Evolutionary conservation across 2,113 vertebrate species (phyloP).

Genomic region (Lutjanus erythropterus): DNA sequence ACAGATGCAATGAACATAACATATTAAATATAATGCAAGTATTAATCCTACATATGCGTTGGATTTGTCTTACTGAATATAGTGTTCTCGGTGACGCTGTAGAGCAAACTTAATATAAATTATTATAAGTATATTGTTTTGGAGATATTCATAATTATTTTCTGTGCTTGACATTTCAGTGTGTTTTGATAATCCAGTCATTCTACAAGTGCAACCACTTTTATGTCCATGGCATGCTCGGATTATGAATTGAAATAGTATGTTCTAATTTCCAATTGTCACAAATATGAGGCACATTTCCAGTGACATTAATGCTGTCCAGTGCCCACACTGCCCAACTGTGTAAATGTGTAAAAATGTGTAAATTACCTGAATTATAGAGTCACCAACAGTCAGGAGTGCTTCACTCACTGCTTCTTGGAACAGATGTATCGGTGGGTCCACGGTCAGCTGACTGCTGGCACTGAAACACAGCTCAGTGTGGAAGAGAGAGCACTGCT

Average conservation of each 20-base stretch:
- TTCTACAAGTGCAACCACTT: not conserved
- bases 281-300: not conserved
- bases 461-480: constrained; percentile 79
- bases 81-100: too few species aligned
- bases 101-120: not conserved
- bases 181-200: not conserved
- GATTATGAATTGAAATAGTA: too few species aligned
- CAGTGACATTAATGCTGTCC: too few species aligned
- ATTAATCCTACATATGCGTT: too few species aligned
- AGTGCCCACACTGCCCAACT: not conserved
- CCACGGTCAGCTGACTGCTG: constrained; percentile 65
- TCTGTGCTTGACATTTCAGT: not conserved
- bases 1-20: not conserved
- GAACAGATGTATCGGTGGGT: constrained; percentile 79
- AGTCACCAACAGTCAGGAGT: constrained; percentile 64
- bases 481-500: constrained; percentile 72
- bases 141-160: not conserved
- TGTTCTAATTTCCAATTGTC: not conserved
- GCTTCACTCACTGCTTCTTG: constrained; percentile 70
- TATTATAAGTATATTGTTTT: not conserved
- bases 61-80: too few species aligned
- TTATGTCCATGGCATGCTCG: not conserved
- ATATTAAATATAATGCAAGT: not conserved
- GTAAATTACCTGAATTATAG: constrained; percentile 80
- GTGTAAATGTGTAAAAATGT: too few species aligned